Evolutionary conservation across 2,888 invertebrate genomes (phyloP), one percentile per base, ranked within the genome.

Genomic region (Aleiodes alternator): DNA sequence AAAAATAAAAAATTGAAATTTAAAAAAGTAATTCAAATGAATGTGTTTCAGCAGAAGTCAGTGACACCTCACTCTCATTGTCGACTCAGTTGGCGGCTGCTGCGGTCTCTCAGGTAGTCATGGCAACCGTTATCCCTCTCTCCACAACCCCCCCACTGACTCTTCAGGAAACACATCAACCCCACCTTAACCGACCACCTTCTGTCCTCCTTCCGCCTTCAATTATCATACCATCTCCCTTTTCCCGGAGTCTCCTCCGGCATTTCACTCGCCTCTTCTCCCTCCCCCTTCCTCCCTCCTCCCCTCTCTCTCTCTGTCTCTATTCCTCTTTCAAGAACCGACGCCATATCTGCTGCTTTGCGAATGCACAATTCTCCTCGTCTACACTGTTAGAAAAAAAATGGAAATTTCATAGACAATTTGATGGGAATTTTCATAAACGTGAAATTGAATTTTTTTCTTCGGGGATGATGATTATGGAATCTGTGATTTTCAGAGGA

Each of bases 31-130:
- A 56, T 56, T 23, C 16, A 16, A 23, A 66, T 79, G 80, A 77
- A 82, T 80, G 76, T 75, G 78, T 59, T 78, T 77, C 80, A 80
- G 85, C 86, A 87, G 88, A 86, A 88, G 89, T 89, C 89, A 89
- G 87, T 88, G 89, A 89, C 89, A 89, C 88, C 88, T 88, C 86
- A 9, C 68, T 87, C 83, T 83, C 84, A 87, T 87, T 88, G 88
- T 81, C 81, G 81, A 80, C 74, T 34, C 5, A 11, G 77, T 78
- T 78, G 85, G 80, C 83, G 84, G 85, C 87, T 86, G 87, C 86
- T 86, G 87, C 86, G 87, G 87, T 34, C 43, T 87, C 86, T 86
- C 84, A 84, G 84, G 88, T 88, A 87, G 84, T 84, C 87, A 89
- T 89, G 87, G 89, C 83, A 87, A 89, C 89, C 89, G 86, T 84